These are phyloP conservation scores for Nezara viridula DNA, from an alignment of 2,888 invertebrate species.

Conservation along the genomic window DNA sequence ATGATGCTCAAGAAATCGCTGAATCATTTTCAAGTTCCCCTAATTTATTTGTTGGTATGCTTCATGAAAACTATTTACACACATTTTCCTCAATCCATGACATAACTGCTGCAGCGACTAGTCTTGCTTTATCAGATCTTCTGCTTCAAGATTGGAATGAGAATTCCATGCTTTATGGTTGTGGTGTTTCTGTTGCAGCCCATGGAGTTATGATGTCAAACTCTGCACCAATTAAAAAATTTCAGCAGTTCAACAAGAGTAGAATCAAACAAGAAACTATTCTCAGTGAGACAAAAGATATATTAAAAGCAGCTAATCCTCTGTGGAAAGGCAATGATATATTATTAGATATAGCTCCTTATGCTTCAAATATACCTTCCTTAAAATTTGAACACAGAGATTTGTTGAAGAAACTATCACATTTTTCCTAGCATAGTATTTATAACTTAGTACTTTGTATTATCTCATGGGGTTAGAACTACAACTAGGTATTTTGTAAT, in stretches of 20 bases:
- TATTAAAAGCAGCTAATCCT: slow-evolving; percentile 29
- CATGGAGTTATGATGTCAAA: slow-evolving; percentile 61
- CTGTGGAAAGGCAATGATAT: slow-evolving; percentile 49
- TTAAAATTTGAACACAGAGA: background rate
- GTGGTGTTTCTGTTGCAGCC: slow-evolving; percentile 59
- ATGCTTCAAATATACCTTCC: slow-evolving; percentile 13
- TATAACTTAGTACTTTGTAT: background rate
- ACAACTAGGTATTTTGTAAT: too few relatives aligned
- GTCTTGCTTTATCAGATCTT: slow-evolving; percentile 58
- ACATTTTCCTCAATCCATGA: slow-evolving; percentile 62
- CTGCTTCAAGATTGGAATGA: slow-evolving; percentile 53
- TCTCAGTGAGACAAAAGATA: slow-evolving; percentile 26
- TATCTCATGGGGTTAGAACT: too few relatives aligned
- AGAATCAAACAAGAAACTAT: slow-evolving; percentile 37
- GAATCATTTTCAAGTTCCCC: slow-evolving; percentile 61
- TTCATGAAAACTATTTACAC: slow-evolving; percentile 63
- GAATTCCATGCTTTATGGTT: slow-evolving; percentile 54
- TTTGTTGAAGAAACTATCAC: slow-evolving; percentile 43
- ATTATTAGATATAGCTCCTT: slow-evolving; percentile 53
- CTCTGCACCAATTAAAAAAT: slow-evolving; percentile 61
- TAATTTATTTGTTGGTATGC: slow-evolving; percentile 61
- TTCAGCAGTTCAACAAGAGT: slow-evolving; percentile 62
- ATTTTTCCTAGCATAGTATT: slow-evolving; percentile 30
- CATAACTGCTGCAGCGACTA: slow-evolving; percentile 57
- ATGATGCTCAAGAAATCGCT: slow-evolving; percentile 60